Evolutionary conservation across 1,140 invertebrate species (phyloP), one percentile per base, ranked within the genome.

Genomic region (Ptiloglossa arizonensis): DNA sequence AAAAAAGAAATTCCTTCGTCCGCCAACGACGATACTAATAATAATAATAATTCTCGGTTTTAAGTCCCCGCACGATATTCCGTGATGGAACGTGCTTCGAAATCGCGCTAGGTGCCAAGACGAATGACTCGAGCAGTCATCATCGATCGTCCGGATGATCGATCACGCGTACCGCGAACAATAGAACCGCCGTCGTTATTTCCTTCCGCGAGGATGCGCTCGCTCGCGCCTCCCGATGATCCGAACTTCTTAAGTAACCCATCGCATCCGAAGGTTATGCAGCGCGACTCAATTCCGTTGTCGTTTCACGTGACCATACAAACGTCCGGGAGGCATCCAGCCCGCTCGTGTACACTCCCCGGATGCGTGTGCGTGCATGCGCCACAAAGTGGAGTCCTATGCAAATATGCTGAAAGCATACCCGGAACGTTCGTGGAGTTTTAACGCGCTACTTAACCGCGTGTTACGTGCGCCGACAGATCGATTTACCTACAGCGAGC

Each of bases 361-460:
- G 35, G 44, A 41, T 38, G 11, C n/a, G 38, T 66, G 44, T 24
- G 35, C 46, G 59, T 63, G 59, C 29, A 81, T 69, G 64, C 69
- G 50, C 79, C 69, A 74, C 60, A 67, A 76, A 75, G 70, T 62
- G 71, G 73, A 84, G 78, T 86, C 66, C 79, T 79, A 82, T 72
- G 79, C 79, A 86, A 86, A 87, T 86, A 86, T 84, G 75, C 71
- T 73, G 67, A 82, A 80, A 87, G 77, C 86, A 84, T 84, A 84
- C 71, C 63, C 60, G 80, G 69, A 70, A 86, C 71, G 80, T 66
- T 73, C 63, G 54, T 64, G 50, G 81, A 75, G 77, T 86, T 87
- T 88, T 86, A 87, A 87, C 78, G 77, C 70, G 87, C 78, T 80
- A 80, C 83, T 86, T 82, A 87, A 66, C 80, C 62, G 79, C 57